Base-by-base conservation (phyloP, 1,140 invertebrate genomes). In the Leptinotarsa texana region DNA sequence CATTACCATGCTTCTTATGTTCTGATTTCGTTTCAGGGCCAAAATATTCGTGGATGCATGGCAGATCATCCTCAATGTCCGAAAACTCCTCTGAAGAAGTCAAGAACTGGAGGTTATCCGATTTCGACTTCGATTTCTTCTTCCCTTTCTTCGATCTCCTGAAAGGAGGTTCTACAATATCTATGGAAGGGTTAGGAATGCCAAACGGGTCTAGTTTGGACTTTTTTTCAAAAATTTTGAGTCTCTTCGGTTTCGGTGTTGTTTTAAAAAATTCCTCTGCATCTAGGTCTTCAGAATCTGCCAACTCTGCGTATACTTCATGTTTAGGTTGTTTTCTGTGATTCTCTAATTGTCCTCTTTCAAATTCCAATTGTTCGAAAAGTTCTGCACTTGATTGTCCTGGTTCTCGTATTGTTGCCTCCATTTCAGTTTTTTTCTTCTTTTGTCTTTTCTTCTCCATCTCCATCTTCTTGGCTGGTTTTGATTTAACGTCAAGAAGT, bases 401-500 rank as follows among this genome's bases (percentile, higher is more conserved):
- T 74, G 72, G 49, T n/a, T 74, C 21, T 1, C 65, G 63, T 3
- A 66, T 67, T 8, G 63, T 74, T 49, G 63, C 72, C 24, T 48
- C 63, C 15, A 49, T 73, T 51, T 74, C 63, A 6, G 24, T 65
- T 24, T 57, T 24, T 68, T 67, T 57, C 17, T 27, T 4, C 27
- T 74, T 68, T 33, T 42, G 21, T 57, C 18, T 70, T 15, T 68
- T 74, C 8, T 42, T 42, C 8, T 42, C 33, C 2, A 42, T 42
- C 17, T 67, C 48, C 13, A 15, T 47, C 5, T 65, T 73, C 15
- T 33, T 67, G 22, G 4, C 8, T 27, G 15, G 22, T 18, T 63
- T 21, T 13, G 71, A 5, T n/a, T 73, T 72, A 15, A 33, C 48
- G 71, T 77, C 74, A 21, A 81, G 65, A 61, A 81, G 70, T 33